Percentiles rank a stretch among this genome's conserved stretches.
phyloP scores from a whole-genome alignment of 2,888 invertebrate genomes.

The Limulus polyphemus region DNA sequence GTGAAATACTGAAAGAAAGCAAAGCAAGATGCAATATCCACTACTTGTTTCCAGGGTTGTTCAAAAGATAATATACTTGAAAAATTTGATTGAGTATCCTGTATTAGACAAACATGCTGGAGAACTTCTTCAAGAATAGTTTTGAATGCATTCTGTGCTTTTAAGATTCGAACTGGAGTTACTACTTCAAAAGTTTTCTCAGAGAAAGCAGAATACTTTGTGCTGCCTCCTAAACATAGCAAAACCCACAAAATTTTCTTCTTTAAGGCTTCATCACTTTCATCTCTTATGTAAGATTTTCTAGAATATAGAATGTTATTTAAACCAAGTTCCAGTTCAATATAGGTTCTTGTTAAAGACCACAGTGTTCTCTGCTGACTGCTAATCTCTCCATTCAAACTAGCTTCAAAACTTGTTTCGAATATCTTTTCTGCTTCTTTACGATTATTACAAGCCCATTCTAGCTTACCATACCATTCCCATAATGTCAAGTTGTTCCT shows the following conservation, averaged over 20 bases:
- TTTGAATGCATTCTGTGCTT: constrained; percentile 3
- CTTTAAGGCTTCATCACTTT: not conserved
- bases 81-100: too few species aligned
- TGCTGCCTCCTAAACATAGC: constrained; percentile 2
- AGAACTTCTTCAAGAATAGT: not conserved
- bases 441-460: constrained; percentile 30
- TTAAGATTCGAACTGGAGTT: constrained; percentile 3
- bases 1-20: constrained; percentile 33
- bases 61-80: too few species aligned
- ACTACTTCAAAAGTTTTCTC: constrained; percentile 1
- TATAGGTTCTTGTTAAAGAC: not conserved
- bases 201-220: not conserved
- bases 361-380: constrained; percentile 1
- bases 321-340: not conserved
- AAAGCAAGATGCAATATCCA: constrained; percentile 26
- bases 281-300: not conserved
- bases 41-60: too few species aligned
- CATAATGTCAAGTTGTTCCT: constrained; percentile 35
- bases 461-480: constrained; percentile 32
- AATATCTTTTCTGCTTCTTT: constrained; percentile 32
- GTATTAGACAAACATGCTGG: too few species aligned
- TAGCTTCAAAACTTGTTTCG: constrained; percentile 13
- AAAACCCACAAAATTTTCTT: not conserved
- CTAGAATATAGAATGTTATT: not conserved
- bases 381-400: constrained; percentile 5